Conservation (phyloP, 2,888 invertebrate genomes). For the Drosophila nigritarsus region DNA sequence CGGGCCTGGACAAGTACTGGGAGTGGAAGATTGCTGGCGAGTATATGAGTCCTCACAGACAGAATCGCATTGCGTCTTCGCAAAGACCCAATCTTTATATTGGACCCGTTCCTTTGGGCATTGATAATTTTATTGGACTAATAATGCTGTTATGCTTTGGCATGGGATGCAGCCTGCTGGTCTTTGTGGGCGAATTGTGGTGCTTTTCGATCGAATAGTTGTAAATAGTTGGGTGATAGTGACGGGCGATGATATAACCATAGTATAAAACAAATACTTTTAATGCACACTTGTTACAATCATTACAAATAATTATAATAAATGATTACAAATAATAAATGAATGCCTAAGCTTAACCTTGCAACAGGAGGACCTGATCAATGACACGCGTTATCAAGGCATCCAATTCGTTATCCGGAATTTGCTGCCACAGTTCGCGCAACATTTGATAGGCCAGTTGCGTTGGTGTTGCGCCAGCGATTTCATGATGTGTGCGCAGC, state of each 20-base stretch:
- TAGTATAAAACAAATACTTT: background rate
- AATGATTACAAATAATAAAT: background rate
- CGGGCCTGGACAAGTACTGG: conserved; percentile 88
- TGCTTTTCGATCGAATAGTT: background rate
- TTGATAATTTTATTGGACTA: conserved; percentile 79
- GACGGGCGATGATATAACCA: background rate
- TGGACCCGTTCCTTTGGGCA: conserved; percentile 70
- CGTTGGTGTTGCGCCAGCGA: conserved; percentile 39
- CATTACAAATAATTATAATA: background rate
- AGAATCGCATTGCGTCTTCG: conserved; percentile 72
- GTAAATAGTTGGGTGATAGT: background rate
- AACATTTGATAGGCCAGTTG: conserved; percentile 70
- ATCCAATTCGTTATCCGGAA: conserved; percentile 71
- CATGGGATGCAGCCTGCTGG: conserved; percentile 59
- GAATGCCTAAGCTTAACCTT: conserved; percentile 11
- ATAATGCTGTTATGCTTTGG: conserved; percentile 78
- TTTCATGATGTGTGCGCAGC: conserved; percentile 59
- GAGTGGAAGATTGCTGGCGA: conserved; percentile 85
- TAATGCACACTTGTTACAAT: background rate
- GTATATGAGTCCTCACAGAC: conserved; percentile 70
- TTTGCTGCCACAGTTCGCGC: conserved; percentile 71
- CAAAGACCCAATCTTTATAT: conserved; percentile 56
- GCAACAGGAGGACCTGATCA: conserved; percentile 78
- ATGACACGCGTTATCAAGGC: conserved; percentile 82
- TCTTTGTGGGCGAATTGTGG: conserved; percentile 67